These are phyloP conservation scores for Parnassius orleans DNA, from an alignment of 2,888 invertebrate genomes.

Conservation along the genomic window DNA sequence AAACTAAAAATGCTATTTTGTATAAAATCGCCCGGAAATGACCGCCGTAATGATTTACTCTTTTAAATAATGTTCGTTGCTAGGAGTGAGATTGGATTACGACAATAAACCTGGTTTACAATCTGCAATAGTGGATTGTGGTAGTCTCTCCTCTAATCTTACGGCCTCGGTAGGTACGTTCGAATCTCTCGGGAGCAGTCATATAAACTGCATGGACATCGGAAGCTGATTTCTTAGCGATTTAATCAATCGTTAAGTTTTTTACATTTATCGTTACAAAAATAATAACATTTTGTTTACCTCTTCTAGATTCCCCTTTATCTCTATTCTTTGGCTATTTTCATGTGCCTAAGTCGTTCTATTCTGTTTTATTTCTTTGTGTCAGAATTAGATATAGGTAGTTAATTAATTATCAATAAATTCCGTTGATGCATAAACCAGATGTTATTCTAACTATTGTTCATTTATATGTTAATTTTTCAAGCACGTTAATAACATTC, in stretches of 20 bases:
- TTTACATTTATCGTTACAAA: no score
- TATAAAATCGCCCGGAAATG: slow-evolving; percentile 30
- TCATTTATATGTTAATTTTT: no score
- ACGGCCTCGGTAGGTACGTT: slow-evolving; percentile 33
- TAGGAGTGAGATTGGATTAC: slow-evolving; percentile 41
- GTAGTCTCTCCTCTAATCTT: slow-evolving; percentile 40
- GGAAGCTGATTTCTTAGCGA: background rate
- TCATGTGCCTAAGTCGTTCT: no score
- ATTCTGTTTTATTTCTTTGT: background rate
- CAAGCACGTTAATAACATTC: no score
- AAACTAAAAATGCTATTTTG: slow-evolving; percentile 13
- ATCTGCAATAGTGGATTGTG: slow-evolving; percentile 46
- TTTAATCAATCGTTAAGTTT: no score
- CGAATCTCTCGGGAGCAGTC: slow-evolving; percentile 15
- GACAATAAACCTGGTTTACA: slow-evolving; percentile 62
- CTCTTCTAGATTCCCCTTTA: no score
- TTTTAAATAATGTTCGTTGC: slow-evolving; percentile 54
- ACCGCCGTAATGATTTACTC: slow-evolving; percentile 39
- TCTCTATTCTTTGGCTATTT: no score
- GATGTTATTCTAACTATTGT: no score
- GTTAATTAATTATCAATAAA: no score
- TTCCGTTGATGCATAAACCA: no score
- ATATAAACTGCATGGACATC: background rate
- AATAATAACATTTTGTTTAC: no score
- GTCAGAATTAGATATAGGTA: no score